Evolutionary conservation across 2,113 vertebrate genomes (phyloP), one percentile per base, ranked within the genome.

Genomic region (Actinemys pallida): DNA sequence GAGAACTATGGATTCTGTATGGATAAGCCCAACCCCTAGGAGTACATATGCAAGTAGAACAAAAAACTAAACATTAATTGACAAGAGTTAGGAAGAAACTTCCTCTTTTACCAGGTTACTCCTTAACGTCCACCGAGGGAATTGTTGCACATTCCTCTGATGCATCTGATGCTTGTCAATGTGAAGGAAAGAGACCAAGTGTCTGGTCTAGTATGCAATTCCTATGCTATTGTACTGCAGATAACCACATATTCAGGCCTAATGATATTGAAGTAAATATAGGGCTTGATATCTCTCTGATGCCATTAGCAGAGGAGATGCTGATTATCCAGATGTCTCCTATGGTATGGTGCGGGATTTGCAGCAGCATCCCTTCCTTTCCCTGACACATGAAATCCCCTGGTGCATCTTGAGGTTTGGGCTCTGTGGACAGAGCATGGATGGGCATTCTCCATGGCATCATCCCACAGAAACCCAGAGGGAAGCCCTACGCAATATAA

Each of bases 101-200:
- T 9, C 10, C 76, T 65, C 47, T 25, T 29, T 0, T 1, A 24
- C 6, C 54, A 79, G 20, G 52, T 13, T 88, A 54, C 47, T 84
- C 54, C 8, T 8, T 10, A 56, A 5, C 3, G 54, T 4, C 53
- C 53, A 75, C 62, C 86, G 69, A 76, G 86, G 62, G 20, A 90
- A 0, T 6, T 16, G 79, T 79, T 96, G 94, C 96, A 96, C 95
- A 92, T 94, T 96, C 95, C 4, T 89, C 95, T 93, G 94, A 94
- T 0, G 19, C 14, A 56, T 83, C 45, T 52, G 53, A 20, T 50
- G 72, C 57, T 4, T 75, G 59, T 88, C 72, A 76, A 39, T 9
- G 39, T 76, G 22, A 39, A 93, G 85, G 22, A 52, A 72, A 78
- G 0, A 0, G 16, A 72, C 2, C 16, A 54, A 79, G 45, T 27